phyloP scores from a whole-genome alignment of 2,797 vertebrate genomes.

The Melanotaenia pygmaea region DNA sequence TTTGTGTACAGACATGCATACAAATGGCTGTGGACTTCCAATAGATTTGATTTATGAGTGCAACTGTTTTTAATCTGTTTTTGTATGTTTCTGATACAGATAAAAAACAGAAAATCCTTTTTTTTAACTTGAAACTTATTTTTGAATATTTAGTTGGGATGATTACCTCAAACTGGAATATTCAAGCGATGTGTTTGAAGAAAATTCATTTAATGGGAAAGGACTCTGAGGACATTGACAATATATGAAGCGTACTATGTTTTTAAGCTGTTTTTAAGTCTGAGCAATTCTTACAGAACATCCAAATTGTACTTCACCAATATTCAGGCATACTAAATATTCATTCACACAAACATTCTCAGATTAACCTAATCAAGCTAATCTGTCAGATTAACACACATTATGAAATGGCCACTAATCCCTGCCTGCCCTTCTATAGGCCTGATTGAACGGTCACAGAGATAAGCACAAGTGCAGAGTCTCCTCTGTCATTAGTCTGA shows the following conservation, averaged over 20 bases:
- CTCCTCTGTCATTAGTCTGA: slow-evolving; percentile 24
- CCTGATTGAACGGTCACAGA: slow-evolving; percentile 33
- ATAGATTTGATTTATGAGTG: slow-evolving; percentile 31
- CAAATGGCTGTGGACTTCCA: slow-evolving; percentile 1
- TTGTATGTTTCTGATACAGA: neutral
- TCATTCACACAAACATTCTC: slow-evolving; percentile 34
- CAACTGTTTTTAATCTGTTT: slow-evolving; percentile 19
- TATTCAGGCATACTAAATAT: neutral
- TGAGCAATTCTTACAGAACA: neutral
- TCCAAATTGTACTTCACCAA: slow-evolving; percentile 20
- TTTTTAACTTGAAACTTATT: slow-evolving; percentile 12
- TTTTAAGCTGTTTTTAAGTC: neutral
- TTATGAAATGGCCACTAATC: slow-evolving; percentile 66
- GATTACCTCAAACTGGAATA: neutral
- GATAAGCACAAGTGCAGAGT: slow-evolving; percentile 34
- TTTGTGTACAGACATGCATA: slow-evolving; percentile 23
- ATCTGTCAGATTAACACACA: slow-evolving; percentile 71
- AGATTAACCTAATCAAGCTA: slow-evolving; percentile 64
- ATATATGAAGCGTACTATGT: slow-evolving; percentile 13
- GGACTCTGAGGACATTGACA: slow-evolving; percentile 1
- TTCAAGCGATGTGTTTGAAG: slow-evolving; percentile 16
- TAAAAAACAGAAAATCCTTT: neutral
- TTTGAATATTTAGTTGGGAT: slow-evolving; percentile 13
- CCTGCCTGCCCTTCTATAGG: slow-evolving; percentile 44
- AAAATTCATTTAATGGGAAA: slow-evolving; percentile 17